A percentile compares a stretch with the other conserved stretches of the same genome.
These are phyloP conservation scores for Cantharis rufa DNA, from an alignment of 2,888 invertebrate species.

Conservation along the genomic window DNA sequence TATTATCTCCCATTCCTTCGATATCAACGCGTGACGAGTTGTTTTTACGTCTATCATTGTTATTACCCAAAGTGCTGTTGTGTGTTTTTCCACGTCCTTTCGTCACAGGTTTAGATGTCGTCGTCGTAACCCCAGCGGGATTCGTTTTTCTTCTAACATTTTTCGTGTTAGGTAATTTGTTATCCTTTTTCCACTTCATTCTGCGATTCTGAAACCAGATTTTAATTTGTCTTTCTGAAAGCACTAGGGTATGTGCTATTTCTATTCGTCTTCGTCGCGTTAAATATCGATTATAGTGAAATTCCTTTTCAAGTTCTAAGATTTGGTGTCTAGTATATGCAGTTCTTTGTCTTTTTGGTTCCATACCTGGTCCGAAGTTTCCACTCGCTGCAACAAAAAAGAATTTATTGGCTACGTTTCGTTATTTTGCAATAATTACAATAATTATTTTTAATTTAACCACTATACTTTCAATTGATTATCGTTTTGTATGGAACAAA, in stretches of 20 bases:
- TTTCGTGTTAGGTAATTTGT: constrained; percentile 85
- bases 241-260: constrained; percentile 93
- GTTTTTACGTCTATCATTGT: constrained; percentile 71
- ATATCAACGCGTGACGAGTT: constrained; percentile 55
- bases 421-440: constrained; percentile 20
- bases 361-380: constrained; percentile 88
- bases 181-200: constrained; percentile 88
- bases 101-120: constrained; percentile 30
- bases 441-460: background rate
- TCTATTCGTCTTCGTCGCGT: constrained; percentile 94
- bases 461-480: background rate
- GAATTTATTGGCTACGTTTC: background rate
- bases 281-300: constrained; percentile 96
- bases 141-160: constrained; percentile 77
- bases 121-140: constrained; percentile 70
- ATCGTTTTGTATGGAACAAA: background rate
- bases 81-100: constrained; percentile 55
- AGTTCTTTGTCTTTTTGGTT: constrained; percentile 93
- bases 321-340: constrained; percentile 98
- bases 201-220: constrained; percentile 87
- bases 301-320: constrained; percentile 95
- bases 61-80: constrained; percentile 54
- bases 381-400: constrained; percentile 76
- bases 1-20: constrained; percentile 61
- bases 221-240: constrained; percentile 89